Evolutionary conservation across 1,140 invertebrate genomes (phyloP).

Genomic region (Hyposmocoma kahamanoa): DNA sequence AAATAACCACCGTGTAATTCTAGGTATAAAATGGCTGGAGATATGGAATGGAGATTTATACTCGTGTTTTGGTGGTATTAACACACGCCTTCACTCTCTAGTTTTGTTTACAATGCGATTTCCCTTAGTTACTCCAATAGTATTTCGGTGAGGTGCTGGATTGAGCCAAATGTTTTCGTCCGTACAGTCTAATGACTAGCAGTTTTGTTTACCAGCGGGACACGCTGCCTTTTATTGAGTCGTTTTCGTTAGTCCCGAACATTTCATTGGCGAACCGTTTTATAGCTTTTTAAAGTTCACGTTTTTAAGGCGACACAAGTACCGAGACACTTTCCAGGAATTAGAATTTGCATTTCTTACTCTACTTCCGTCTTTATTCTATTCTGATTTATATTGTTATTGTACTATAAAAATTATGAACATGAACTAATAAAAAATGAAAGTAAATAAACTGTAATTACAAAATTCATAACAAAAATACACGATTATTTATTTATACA

Average conservation of each 20-base stretch:
- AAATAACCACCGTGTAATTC: not conserved
- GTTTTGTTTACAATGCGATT: too few relatives aligned
- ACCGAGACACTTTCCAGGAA: not conserved
- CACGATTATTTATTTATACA: too few relatives aligned
- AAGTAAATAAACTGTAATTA: not conserved
- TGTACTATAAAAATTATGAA: not conserved
- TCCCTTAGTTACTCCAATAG: not conserved
- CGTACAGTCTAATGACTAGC: conserved; percentile 56
- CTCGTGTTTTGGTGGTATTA: not conserved
- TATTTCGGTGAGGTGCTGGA: conserved; percentile 9
- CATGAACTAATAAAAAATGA: not conserved
- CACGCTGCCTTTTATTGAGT: conserved; percentile 55
- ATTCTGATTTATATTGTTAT: not conserved
- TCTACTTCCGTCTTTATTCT: not conserved
- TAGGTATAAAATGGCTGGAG: not conserved
- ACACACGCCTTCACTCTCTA: not conserved
- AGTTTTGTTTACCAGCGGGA: conserved; percentile 59
- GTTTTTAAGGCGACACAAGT: conserved; percentile 1
- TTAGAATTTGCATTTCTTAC: not conserved
- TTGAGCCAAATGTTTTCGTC: conserved; percentile 58
- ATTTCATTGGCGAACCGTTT: conserved; percentile 39
- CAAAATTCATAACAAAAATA: not conserved
- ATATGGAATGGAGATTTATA: not conserved
- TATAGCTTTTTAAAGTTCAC: conserved; percentile 15
- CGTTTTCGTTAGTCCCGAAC: conserved; percentile 44